phyloP scores from a whole-genome alignment of 2,113 vertebrate genomes.

The Romanogobio albipinnatus region DNA sequence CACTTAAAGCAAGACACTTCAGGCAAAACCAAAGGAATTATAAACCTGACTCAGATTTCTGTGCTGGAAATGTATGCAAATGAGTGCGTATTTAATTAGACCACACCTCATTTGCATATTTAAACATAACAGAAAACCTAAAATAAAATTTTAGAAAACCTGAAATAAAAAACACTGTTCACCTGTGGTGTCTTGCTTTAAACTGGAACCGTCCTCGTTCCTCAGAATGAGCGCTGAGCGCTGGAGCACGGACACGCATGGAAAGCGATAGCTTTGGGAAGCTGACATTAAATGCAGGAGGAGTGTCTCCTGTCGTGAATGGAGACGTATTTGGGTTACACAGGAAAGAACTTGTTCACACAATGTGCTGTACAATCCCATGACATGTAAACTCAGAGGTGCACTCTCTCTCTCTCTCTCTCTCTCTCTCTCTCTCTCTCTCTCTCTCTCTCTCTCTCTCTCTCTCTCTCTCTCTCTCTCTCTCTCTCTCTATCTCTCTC shows the following conservation, averaged over 20 bases:
- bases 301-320: slow-evolving; percentile 17
- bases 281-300: slow-evolving; percentile 36
- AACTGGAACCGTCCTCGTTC: not conserved
- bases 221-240: not conserved
- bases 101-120: not conserved
- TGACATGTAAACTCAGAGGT: slow-evolving; percentile 27
- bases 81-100: not conserved
- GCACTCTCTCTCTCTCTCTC: not conserved
- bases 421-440: too few species aligned
- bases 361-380: slow-evolving; percentile 31
- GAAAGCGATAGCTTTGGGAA: slow-evolving; percentile 49
- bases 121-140: too few species aligned
- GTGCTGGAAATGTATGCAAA: not conserved
- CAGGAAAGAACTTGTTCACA: slow-evolving; percentile 14
- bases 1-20: too few species aligned
- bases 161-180: not conserved
- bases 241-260: not conserved
- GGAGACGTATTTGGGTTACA: slow-evolving; percentile 46
- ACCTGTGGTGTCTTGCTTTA: not conserved
- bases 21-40: not conserved
- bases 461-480: too few species aligned
- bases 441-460: too few species aligned
- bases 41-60: not conserved
- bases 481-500: too few species aligned
- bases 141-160: not conserved